Evolutionary conservation across 2,888 invertebrate species (phyloP).

Genomic region (Caenorhabditis sinica): DNA sequence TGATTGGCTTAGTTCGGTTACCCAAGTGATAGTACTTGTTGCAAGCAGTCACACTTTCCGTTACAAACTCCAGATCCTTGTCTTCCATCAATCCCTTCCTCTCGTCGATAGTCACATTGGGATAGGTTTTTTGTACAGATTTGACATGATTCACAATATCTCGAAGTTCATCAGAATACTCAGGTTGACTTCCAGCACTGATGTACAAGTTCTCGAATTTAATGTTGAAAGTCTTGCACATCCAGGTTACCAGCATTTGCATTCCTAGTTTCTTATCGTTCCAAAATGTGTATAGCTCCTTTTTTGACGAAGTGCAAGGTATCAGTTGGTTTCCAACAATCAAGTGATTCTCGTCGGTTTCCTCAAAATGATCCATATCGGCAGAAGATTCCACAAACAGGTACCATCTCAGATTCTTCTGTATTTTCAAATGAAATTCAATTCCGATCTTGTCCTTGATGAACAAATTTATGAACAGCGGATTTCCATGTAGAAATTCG

Average conservation of each 20-base stretch:
- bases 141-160: neutral
- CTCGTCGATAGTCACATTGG: neutral
- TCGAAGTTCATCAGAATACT: neutral
- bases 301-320: neutral
- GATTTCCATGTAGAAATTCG: neutral
- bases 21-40: neutral
- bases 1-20: neutral
- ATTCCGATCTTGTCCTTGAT: neutral
- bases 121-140: neutral
- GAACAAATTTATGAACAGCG: neutral
- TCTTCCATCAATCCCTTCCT: neutral
- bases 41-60: neutral
- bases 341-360: neutral
- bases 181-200: neutral
- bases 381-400: neutral
- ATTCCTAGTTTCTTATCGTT: neutral
- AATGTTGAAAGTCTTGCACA: neutral
- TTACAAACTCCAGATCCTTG: neutral
- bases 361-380: neutral
- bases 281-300: neutral
- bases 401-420: neutral
- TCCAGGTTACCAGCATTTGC: neutral
- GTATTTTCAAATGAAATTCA: neutral
- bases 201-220: neutral
- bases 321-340: neutral